Base-by-base conservation (phyloP, 2,113 vertebrate species). In the Columba livia region DNA sequence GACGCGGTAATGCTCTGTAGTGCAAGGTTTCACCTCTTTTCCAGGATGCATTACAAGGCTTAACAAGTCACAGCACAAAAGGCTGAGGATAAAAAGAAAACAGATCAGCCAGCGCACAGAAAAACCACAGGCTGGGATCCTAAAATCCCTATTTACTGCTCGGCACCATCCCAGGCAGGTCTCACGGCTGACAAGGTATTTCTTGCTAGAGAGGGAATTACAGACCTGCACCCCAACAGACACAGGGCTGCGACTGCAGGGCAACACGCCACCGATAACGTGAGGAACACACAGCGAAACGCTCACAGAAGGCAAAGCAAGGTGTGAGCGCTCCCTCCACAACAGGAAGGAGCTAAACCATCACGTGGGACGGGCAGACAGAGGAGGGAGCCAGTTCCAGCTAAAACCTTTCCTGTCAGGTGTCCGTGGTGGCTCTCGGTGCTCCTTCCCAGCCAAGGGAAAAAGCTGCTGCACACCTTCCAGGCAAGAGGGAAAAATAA, bases 71-170 rank as follows among this genome's bases (percentile, higher is more conserved):
- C 62, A 26, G 23, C 64, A 77, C 54, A 50, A 29, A 50, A 40
- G n/a, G 60, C 32, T 56, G 23, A 62, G 75, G 23, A 47, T 25
- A 53, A 16, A 48, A 47, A 78, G 32, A 28, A 31, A 70, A 40
- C 18, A 26, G 60, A 36, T 36, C 61, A 36, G n/a, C 26, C 50
- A 34, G 42, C 3, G 0, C 26, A 26, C 4, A 36, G 62, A 62
- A 36, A 29, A 75, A 47, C 6, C 6, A 28, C 34, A 24, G 58
- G 26, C 58, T 57, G n/a, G 16, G 48, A 85, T 34, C 56, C 70
- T 18, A 5, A 71, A 86, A 72, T 17, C 58, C 66, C 38, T 12
- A 1, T 13, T 42, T 24, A 20, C 0, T 0, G 1, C 50, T 42
- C 61, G 18, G 47, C 42, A 24, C 48, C 12, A 60, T 8, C 42